Evolutionary conservation across 2,797 vertebrate genomes (phyloP), one percentile per base, ranked within the genome.

Genomic region (Calcarius lapponicus): DNA sequence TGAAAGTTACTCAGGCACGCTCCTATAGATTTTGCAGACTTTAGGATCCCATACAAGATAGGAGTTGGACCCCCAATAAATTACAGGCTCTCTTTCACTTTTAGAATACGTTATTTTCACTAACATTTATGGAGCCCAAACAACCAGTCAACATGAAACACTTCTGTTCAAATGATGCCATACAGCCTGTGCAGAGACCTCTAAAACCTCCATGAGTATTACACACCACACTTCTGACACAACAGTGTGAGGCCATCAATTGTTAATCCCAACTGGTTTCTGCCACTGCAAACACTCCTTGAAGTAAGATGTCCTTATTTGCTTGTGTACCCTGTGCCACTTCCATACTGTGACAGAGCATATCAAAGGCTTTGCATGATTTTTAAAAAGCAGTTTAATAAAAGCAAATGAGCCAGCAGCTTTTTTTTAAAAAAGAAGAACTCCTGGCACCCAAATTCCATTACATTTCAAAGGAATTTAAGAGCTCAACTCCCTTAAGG

Each of bases 381-480:
- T 58, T 89, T 93, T 81, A 50, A 72, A 87, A 91, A 86, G 40
- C 40, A 48, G 73, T 42, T 94, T 78, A 84, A 90, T 78, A 82
- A 73, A 92, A 89, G 69, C 54, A 93, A 94, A 95, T 51, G 54
- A 93, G 50, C 53, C 57, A 43, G 43, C 2, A 6, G 50, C 12
- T 47, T 64, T 74, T 71, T 66, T 3, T 3, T 15, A 8, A 43
- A 88, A 80, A 61, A 31, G 45, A 75, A 80, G 32, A 78, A 78
- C 32, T 56, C 34, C 72, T 0, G 0, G 75, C 0, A 15, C 84
- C 70, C 75, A 81, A 96, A 86, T 90, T 86, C 89, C 62, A 72
- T 56, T 85, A 85, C 13, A 10, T 85, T 95, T 92, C 91, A 91
- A 93, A 95, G 47, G 58, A 78, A 92, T 78, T 75, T 83, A 93